Base-by-base conservation (phyloP, 2,888 invertebrate species). In the Andrena praecox region DNA sequence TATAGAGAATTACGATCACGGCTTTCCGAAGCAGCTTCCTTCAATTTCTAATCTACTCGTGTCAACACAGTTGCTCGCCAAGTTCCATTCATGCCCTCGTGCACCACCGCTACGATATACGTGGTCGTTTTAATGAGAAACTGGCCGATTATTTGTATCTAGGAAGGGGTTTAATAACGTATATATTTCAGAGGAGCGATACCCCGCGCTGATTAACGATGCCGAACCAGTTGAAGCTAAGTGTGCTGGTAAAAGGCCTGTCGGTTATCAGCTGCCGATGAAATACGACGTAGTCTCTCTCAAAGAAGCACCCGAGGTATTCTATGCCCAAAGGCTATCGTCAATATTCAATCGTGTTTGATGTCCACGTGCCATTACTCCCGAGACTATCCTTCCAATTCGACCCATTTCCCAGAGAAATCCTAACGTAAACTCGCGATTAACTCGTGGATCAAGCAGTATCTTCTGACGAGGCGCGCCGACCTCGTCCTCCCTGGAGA, bases 91-190 rank as follows among this genome's bases (percentile, higher is more conserved):
- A 24, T 27, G 56, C 24, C 24, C 24, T 56, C 56, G 12, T 27
- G 24, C 56, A 27, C 56, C 27, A 20, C 56, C 24, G 56, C 12
- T 56, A 56, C 27, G 56, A 56, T 56, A 56, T 24, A 56, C 10
- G 24, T 4, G 56, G 24, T 56, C 56, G 56, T 56, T 56, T 73
- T 33, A 8, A 48, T 31, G 69, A 74, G 69, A 81, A 70, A 69
- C 66, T 66, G 50, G 33, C 56, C 24, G 56, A 27, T 27, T 56
- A 56, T 56, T 56, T 27, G 56, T 56, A 56, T 56, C 56, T 56
- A 56, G 24, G 56, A 56, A 56, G 56, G 56, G 56, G 56, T 56
- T 27, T 56, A 56, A 56, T 56, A 56, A 56, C 56, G 24, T 4
- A 24, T 20, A 56, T 27, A 56, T 27, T 27, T 56, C 27, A 56